These are phyloP conservation scores for Drosophila arawakana DNA, from an alignment of 1,140 invertebrate genomes.

Conservation along the genomic window DNA sequence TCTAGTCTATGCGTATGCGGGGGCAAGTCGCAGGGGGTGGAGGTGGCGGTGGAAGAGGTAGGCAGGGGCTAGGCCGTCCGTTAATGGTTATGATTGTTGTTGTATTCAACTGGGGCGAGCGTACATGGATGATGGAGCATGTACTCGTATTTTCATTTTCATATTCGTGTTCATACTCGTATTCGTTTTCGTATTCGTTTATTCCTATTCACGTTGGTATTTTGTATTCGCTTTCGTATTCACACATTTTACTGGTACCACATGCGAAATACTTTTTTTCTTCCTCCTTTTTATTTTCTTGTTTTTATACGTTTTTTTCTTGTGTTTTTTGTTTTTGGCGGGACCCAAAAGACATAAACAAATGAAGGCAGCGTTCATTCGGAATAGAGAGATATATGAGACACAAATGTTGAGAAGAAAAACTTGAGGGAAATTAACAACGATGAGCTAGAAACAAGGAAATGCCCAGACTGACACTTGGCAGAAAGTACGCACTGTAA, in stretches of 20 bases:
- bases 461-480: slow-evolving; percentile 72
- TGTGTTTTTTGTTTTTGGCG: slow-evolving; percentile 22
- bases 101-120: slow-evolving; percentile 40
- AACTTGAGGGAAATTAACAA: slow-evolving; percentile 7
- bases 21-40: neutral
- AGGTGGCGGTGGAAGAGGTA: slow-evolving; percentile 1
- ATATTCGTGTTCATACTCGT: slow-evolving; percentile 3
- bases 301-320: slow-evolving; percentile 3
- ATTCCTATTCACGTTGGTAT: too few relatives aligned
- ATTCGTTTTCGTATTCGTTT: neutral
- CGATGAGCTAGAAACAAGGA: slow-evolving; percentile 45
- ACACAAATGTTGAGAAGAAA: slow-evolving; percentile 16
- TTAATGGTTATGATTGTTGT: slow-evolving; percentile 67
- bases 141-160: slow-evolving; percentile 23
- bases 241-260: slow-evolving; percentile 2
- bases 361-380: slow-evolving; percentile 55
- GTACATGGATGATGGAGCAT: slow-evolving; percentile 25
- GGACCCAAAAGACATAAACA: slow-evolving; percentile 65
- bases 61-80: slow-evolving; percentile 27
- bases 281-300: slow-evolving; percentile 6
- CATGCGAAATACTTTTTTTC: slow-evolving; percentile 47
- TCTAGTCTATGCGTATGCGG: too few relatives aligned
- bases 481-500: slow-evolving; percentile 30
- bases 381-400: slow-evolving; percentile 52
- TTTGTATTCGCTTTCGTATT: slow-evolving; percentile 2